These are phyloP conservation scores for Neosilurus hyrtlii DNA, from an alignment of 2,797 vertebrate genomes.

Conservation along the genomic window DNA sequence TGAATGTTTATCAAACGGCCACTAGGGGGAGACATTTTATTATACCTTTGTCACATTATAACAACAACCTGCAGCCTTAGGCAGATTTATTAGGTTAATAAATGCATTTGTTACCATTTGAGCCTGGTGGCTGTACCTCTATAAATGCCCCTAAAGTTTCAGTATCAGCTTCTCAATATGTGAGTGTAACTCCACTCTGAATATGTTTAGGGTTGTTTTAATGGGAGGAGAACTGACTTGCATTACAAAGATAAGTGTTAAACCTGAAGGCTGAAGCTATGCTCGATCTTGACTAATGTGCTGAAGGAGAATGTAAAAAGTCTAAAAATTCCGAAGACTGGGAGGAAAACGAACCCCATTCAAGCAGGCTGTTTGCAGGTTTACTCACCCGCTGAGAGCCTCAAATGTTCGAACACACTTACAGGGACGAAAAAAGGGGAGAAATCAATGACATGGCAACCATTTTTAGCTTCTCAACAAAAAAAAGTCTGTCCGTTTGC, in stretches of 20 bases:
- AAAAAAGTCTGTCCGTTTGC: no score
- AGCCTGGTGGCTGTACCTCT: no score
- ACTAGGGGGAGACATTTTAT: no score
- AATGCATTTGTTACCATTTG: no score
- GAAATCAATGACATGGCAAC: no score
- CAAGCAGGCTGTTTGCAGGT: not conserved
- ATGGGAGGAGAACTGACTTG: not conserved
- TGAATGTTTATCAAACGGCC: no score
- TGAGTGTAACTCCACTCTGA: not conserved
- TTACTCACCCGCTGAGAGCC: not conserved
- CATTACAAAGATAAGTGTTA: not conserved
- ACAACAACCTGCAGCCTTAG: no score
- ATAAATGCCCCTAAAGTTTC: no score
- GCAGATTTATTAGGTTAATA: no score
- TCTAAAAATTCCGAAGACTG: not conserved
- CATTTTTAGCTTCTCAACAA: no score
- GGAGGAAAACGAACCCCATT: not conserved
- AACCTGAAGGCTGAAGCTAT: not conserved
- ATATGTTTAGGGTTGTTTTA: not conserved
- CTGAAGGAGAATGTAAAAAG: not conserved
- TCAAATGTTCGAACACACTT: slow-evolving; percentile 3
- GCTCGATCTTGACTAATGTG: not conserved
- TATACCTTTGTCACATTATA: no score
- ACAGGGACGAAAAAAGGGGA: not conserved
- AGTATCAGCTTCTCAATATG: not conserved